Base-by-base conservation (phyloP, 2,888 invertebrate species). In the Perithous albicinctus region DNA sequence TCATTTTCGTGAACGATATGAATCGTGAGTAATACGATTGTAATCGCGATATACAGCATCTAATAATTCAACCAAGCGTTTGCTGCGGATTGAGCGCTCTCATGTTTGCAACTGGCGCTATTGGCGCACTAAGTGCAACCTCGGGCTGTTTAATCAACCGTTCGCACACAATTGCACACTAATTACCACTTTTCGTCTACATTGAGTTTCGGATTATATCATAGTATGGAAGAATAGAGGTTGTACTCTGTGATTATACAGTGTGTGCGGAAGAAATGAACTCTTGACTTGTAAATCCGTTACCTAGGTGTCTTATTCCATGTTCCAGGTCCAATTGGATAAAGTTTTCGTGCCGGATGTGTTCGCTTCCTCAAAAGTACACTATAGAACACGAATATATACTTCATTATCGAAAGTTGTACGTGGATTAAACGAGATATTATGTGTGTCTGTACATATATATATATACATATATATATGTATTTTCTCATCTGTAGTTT, bases 151-250 rank as follows among this genome's bases (percentile, higher is more conserved):
- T 59, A 78, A 82, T 82, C 72, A n/a, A 32, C 23, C 29, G 35
- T 35, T 59, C 64, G 66, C 41, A 26, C 72, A 72, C 78, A 78
- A 82, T 78, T 72, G 54, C 54, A 51, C 64, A 18, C 70, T 78
- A 72, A 82, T 82, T 82, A 78, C 73, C 41, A 15, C 32, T 70
- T 78, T 64, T 38, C 59, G 73, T 78, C 72, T 59, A 70, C 72
- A 78, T 54, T 38, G 38, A 38, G 20, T 23, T 61, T 61, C 23
- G 20, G 41, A 38, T 63, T 63, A 69, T 51, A 6, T 1, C 18
- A 23, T 32, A 2, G 3, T n/a, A 15, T 5, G n/a, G 32, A 59
- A 59, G 15, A 56, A 29, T n/a, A 0, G 29, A 26, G 12, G 10
- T 20, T 5, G n/a, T n/a, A 1, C 10, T 23, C 8, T 23, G 10